Conservation (phyloP, 1,140 invertebrate genomes). For the Hylyphantes graminicola region DNA sequence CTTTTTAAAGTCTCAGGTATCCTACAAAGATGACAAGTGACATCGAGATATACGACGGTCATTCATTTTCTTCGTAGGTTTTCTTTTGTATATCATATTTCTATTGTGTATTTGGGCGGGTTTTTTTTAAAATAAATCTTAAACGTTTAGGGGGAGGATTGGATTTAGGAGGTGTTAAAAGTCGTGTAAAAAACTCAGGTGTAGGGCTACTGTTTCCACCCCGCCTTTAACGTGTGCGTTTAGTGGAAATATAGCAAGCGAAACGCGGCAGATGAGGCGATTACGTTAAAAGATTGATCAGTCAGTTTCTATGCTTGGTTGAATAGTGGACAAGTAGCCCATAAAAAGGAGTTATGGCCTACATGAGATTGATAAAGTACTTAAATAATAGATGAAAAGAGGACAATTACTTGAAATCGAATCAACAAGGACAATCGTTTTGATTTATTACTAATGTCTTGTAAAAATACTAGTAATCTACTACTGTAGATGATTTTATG, state of each 20-base stretch:
- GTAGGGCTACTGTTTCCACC: conserved; percentile 20
- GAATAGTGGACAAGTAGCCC: conserved; percentile 38
- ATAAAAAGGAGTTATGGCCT: conserved; percentile 55
- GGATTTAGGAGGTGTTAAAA: conserved; percentile 32
- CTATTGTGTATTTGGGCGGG: conserved; percentile 4
- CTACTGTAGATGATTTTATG: no score
- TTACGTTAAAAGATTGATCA: conserved; percentile 45
- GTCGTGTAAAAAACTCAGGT: not conserved
- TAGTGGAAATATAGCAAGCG: conserved; percentile 4
- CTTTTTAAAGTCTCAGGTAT: conserved; percentile 9
- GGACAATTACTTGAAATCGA: conserved; percentile 38
- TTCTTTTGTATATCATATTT: not conserved
- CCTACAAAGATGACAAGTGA: conserved; percentile 30
- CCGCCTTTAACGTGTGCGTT: conserved; percentile 10
- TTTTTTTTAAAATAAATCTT: conserved; percentile 46
- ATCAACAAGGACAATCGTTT: conserved; percentile 28
- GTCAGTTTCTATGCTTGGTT: conserved; percentile 22
- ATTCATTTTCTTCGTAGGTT: not conserved
- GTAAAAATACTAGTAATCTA: no score
- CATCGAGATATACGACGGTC: not conserved
- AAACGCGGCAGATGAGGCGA: conserved; percentile 20
- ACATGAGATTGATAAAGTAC: conserved; percentile 45
- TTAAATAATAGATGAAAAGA: conserved; percentile 46
- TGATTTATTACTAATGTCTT: conserved; percentile 21
- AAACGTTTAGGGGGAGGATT: conserved; percentile 32